phyloP scores from a whole-genome alignment of 1,140 invertebrate species.

The Augochlora pura region DNA sequence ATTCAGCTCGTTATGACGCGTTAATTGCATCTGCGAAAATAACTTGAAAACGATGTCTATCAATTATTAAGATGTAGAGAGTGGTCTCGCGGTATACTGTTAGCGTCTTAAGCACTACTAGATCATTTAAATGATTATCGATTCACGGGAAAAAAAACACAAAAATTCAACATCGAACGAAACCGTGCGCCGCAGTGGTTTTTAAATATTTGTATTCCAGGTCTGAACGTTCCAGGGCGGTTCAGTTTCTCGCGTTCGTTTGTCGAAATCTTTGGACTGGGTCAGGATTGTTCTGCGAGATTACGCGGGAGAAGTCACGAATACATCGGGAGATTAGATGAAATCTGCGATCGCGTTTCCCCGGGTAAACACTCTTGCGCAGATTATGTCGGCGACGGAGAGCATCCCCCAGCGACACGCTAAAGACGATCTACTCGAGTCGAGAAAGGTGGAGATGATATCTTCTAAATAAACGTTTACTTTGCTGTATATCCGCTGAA shows the following conservation, averaged over 20 bases:
- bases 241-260: not conserved
- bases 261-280: not conserved
- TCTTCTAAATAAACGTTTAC: conserved; percentile 63
- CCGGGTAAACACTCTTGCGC: conserved; percentile 49
- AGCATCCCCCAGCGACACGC: conserved; percentile 29
- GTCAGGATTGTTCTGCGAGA: conserved; percentile 8
- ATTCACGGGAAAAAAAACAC: no score
- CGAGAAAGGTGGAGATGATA: conserved; percentile 53
- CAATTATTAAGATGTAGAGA: not conserved
- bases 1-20: conserved; percentile 9
- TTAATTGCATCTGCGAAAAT: conserved; percentile 6
- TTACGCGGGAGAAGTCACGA: conserved; percentile 5
- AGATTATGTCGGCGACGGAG: conserved; percentile 41
- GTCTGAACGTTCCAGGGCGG: not conserved
- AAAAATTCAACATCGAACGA: not conserved
- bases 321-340: conserved; percentile 50
- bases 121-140: no score
- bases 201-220: no score
- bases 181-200: no score
- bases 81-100: no score
- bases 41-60: not conserved
- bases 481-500: conserved; percentile 42
- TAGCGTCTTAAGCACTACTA: no score
- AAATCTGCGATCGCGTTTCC: conserved; percentile 55
- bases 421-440: conserved; percentile 35